Evolutionary conservation across 2,888 invertebrate species (phyloP), one percentile per base, ranked within the genome.

Genomic region (Teleiodes luculella): DNA sequence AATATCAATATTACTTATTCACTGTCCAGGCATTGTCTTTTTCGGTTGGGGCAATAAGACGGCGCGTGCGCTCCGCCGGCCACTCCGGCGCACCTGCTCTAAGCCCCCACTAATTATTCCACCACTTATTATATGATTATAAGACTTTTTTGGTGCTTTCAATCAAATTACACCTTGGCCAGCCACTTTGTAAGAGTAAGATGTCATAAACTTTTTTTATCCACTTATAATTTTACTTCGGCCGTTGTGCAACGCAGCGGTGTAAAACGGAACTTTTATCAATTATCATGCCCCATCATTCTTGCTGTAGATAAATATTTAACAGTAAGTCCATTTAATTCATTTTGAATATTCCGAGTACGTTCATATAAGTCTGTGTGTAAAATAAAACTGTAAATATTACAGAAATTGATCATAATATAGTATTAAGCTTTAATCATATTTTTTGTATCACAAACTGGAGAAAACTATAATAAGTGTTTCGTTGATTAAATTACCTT

Each of bases 131-230:
- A 86, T 84, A 86, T 86, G 84, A 88, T 88, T 86, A 88, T 86
- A 82, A 80, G 79, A 86, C 79, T 87, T 88, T 89, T 89, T 89
- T 88, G 86, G 86, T 86, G 86, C 89, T 88, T 87, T 89, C 89
- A 88, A 88, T 88, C 88, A 87, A 89, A 89, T 89, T 89, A 88
- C 89, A 89, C 89, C 87, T 88, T 88, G 80, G 79, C 71, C 64
- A 76, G 76, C 77, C 80, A 83, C 81, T 86, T 84, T 74, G 80
- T 77, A 76, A 61, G 80, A 89, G 83, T 88, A 80, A 89, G 88
- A 88, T 88, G 88, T 89, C 88, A 85, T 87, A 86, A 85, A 84
- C 62, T 73, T 81, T 84, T 85, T 85, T 83, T 76, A 72, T 65
- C 61, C 20, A 37, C 35, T 59, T 60, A 63, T 68, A 69, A 80